Conservation (phyloP, 2,797 vertebrate genomes). For the Gymnodraco acuticeps region DNA sequence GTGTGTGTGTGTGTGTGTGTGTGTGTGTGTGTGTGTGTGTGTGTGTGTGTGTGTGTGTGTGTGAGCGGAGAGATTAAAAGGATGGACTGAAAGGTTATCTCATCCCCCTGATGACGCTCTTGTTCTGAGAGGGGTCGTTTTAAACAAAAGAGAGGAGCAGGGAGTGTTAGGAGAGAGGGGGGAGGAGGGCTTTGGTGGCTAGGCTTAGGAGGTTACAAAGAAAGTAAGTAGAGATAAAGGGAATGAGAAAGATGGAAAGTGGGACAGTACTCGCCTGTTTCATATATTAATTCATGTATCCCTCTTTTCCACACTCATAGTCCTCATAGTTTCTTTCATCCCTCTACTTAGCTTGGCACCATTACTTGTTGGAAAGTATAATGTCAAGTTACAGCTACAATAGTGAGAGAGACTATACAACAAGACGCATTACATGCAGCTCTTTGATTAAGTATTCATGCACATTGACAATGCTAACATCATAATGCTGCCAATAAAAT, state of each 20-base stretch:
- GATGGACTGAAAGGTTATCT: conserved; percentile 65
- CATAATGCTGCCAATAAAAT: background rate
- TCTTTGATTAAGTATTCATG: background rate
- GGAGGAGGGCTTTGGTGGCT: conserved; percentile 1
- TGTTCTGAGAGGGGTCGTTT: conserved; percentile 61
- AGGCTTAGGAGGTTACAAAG: conserved; percentile 32
- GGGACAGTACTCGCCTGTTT: conserved; percentile 33
- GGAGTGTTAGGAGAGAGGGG: conserved; percentile 14
- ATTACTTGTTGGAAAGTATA: background rate
- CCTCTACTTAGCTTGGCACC: background rate
- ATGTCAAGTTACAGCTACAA: background rate
- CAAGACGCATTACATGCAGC: background rate
- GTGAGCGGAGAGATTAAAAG: conserved; percentile 58
- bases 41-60: conserved; percentile 14
- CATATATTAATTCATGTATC: conserved; percentile 15
- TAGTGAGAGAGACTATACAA: background rate
- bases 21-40: conserved; percentile 20
- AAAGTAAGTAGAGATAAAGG: conserved; percentile 40
- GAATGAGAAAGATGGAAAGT: conserved; percentile 49
- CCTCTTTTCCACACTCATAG: conserved; percentile 2
- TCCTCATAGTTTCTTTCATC: conserved; percentile 27
- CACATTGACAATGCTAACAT: background rate
- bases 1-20: conserved; percentile 13
- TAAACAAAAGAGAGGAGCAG: conserved; percentile 48
- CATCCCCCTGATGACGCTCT: conserved; percentile 53